These are phyloP conservation scores for Notarius quadriscutis DNA, from an alignment of 2,113 vertebrate species.

Conservation along the genomic window DNA sequence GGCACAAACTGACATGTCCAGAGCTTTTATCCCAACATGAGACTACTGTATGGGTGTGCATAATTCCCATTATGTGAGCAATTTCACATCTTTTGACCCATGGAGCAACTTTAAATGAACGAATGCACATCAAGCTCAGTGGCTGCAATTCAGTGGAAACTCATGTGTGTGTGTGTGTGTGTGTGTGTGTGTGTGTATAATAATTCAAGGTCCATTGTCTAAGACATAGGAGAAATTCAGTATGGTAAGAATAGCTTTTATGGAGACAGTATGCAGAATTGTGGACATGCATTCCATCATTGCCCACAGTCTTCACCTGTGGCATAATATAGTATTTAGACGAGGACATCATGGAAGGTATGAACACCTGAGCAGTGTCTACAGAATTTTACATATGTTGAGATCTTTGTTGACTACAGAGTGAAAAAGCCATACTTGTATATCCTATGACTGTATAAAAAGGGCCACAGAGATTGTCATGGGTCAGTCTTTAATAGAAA, in stretches of 20 bases:
- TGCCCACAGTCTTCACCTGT: background rate
- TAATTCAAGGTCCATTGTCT: background rate
- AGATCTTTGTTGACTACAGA: background rate
- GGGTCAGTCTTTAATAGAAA: background rate
- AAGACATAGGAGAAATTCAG: background rate
- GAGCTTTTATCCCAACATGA: background rate
- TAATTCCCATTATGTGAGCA: constrained; percentile 31
- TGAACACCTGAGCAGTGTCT: background rate
- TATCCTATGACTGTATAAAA: background rate
- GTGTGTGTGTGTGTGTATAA: constrained; percentile 20
- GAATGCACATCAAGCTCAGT: constrained; percentile 35
- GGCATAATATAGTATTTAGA: background rate
- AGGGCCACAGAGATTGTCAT: background rate
- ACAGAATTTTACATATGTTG: background rate
- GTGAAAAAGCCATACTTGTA: background rate
- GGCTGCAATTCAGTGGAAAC: constrained; percentile 21
- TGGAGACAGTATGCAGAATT: background rate
- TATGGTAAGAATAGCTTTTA: background rate
- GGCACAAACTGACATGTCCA: background rate
- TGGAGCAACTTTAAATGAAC: constrained; percentile 38
- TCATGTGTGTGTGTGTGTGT: constrained; percentile 32
- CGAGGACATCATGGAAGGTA: background rate
- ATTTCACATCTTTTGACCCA: constrained; percentile 37
- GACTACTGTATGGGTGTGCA: background rate
- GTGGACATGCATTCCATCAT: background rate